Base-by-base conservation (phyloP, 2,797 vertebrate species). In the Alauda arvensis region DNA sequence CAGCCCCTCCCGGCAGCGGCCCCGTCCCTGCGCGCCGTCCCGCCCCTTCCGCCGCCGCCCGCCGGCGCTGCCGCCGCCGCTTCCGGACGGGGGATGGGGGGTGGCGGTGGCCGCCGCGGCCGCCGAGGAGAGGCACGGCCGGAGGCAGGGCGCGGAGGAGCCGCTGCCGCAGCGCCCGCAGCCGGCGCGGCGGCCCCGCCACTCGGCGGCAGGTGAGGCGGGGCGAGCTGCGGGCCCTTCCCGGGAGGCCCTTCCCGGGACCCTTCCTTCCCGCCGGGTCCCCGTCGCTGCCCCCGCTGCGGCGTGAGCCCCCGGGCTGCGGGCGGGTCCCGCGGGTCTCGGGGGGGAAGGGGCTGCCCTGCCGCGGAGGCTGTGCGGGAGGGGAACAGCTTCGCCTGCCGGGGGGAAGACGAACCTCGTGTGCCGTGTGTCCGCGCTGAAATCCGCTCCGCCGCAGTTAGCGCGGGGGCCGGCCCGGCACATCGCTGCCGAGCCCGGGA, bases 31-130 rank as follows among this genome's bases (percentile, higher is more conserved):
- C 13, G 7, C 39, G 8, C 56, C 46, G 53, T 4, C 59, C 85
- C 91, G 63, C 91, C 83, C 63, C 63, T 88, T 86, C 89, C 90
- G 82, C 82, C 79, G 20, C 49, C 67, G 49, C 43, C 31, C 51
- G 25, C 53, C 61, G 31, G 16, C 49, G 59, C 40, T 23, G 67
- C 79, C 51, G 62, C 45, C 33, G 70, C 75, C 67, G 29, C 81
- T 93, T 91, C 91, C 91, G 91, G 60, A 29, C 31, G 89, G 70
- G 68, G 67, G 24, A 92, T 94, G 93, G 91, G 85, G 77, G 67
- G 52, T 43, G 52, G 67, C 39, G 87, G 90, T 67, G 87, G 87
- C 20, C 3, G 53, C 39, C 5, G 81, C 56, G 6, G 88, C 60
- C 4, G 77, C 72, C 4, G 40, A 67, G 42, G 57, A 28, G 57